Evolutionary conservation across 2,888 invertebrate genomes (phyloP).

Genomic region (Mermis nigrescens): DNA sequence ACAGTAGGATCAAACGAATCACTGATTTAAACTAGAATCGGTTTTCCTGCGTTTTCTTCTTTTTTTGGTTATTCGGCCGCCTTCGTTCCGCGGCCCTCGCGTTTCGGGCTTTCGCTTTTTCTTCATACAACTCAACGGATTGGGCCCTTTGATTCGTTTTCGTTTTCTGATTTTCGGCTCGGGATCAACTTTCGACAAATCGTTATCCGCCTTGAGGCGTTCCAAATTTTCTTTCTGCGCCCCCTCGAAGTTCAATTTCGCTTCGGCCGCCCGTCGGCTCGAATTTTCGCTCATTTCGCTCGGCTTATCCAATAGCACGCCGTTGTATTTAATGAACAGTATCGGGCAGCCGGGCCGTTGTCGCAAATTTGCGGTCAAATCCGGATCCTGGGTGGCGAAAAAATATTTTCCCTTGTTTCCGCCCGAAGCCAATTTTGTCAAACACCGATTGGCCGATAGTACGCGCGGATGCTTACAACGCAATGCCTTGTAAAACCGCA

Average conservation of each 20-base stretch:
- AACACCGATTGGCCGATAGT: conserved; percentile 22
- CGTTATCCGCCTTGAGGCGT: conserved; percentile 15
- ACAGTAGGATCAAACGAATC: not conserved
- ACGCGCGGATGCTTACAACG: conserved; percentile 17
- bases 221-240: conserved; percentile 16
- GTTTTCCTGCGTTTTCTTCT: not conserved
- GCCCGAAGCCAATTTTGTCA: conserved; percentile 20
- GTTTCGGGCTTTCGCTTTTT: conserved; percentile 14
- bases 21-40: no score
- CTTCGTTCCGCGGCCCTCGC: not conserved
- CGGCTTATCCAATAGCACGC: conserved; percentile 24
- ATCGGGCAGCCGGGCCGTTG: conserved; percentile 21
- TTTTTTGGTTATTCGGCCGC: not conserved
- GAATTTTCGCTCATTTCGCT: not conserved
- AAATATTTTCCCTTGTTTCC: conserved; percentile 25
- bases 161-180: conserved; percentile 13
- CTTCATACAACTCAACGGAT: conserved; percentile 29
- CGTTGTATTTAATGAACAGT: conserved; percentile 24
- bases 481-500: no score
- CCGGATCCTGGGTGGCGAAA: conserved; percentile 24
- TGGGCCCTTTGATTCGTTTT: conserved; percentile 18
- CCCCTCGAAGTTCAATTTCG: conserved; percentile 7
- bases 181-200: conserved; percentile 2
- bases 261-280: not conserved
- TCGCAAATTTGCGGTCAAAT: conserved; percentile 19